Base-by-base conservation (phyloP, 2,797 vertebrate genomes). In the Spinus olivaceus region DNA sequence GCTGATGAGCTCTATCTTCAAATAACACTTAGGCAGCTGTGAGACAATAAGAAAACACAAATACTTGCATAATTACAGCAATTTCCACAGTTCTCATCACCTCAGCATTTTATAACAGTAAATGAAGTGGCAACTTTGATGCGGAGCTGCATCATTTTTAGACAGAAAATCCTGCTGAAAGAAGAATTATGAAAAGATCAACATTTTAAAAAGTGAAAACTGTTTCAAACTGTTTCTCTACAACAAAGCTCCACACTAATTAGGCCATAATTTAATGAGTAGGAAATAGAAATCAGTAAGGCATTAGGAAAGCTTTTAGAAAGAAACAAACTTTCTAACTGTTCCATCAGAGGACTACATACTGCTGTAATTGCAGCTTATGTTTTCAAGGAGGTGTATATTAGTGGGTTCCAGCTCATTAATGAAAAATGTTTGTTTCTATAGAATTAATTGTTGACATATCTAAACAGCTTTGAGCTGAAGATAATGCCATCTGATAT, bases 261-360 rank as follows among this genome's bases (percentile, higher is more conserved):
- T 93, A 94, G 81, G 65, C 83, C 57, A 44, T 86, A 95, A 93
- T 94, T 97, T 96, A 97, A 69, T 1, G 5, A 94, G 47, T 47
- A 88, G 76, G 90, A 90, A 90, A 94, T 15, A 78, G 72, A 92
- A 96, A 92, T 87, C 76, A 91, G 71, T 59, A 69, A 92, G 57
- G 71, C 53, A 89, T 93, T 89, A 86, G 82, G 42, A 90, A 88
- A 80, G 42, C 82, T 96, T 85, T 89, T 32, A 90, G 88, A 79
- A 94, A 79, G 51, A 84, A 63, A 59, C n/a, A 85, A 94, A 92
- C 79, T 93, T 81, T n/a, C 44, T 71, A 91, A 83, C 66, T 71
- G 54, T 69, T 77, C 49, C 47, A 91, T 65, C 69, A 92, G 46
- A 91, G 60, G 64, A 81, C 90, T 95, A 64, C 46, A 81, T 89